phyloP scores from a whole-genome alignment of 2,113 vertebrate genomes.

The Todiramphus chloris region DNA sequence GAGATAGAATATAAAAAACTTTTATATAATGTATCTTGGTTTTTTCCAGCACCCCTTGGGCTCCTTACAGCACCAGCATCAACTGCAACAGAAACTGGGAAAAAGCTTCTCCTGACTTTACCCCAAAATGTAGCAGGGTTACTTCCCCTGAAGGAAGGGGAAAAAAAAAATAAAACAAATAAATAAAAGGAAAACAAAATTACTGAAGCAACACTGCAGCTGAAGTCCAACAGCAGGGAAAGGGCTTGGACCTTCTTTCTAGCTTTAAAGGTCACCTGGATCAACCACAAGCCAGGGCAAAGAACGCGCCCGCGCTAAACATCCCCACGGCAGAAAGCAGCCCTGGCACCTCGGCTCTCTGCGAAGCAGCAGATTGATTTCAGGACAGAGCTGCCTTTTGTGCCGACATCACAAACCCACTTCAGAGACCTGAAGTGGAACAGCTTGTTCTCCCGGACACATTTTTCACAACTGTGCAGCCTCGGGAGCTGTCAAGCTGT shows the following conservation, averaged over 20 bases:
- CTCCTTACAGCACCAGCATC: background rate
- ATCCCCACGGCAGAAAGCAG: background rate
- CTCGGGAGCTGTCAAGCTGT: background rate
- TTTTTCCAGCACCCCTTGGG: background rate
- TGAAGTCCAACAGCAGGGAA: background rate
- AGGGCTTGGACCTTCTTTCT: background rate
- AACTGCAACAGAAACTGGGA: background rate
- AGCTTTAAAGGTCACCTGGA: background rate
- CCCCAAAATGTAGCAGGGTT: background rate
- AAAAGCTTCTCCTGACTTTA: background rate
- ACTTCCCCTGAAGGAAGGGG: too few relatives aligned
- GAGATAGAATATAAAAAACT: background rate
- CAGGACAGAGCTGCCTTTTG: background rate
- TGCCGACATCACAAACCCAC: background rate
- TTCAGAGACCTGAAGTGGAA: slow-evolving; percentile 21
- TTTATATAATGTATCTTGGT: background rate
- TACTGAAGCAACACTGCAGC: background rate
- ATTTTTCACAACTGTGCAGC: background rate
- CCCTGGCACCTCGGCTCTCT: background rate
- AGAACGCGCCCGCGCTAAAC: rapidly evolving
- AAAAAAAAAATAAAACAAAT: background rate
- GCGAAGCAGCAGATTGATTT: background rate
- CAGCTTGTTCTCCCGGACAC: background rate
- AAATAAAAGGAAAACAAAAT: background rate
- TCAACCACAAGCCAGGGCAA: background rate